phyloP scores from a whole-genome alignment of 1,140 invertebrate species.

The Caerostris extrusa region DNA sequence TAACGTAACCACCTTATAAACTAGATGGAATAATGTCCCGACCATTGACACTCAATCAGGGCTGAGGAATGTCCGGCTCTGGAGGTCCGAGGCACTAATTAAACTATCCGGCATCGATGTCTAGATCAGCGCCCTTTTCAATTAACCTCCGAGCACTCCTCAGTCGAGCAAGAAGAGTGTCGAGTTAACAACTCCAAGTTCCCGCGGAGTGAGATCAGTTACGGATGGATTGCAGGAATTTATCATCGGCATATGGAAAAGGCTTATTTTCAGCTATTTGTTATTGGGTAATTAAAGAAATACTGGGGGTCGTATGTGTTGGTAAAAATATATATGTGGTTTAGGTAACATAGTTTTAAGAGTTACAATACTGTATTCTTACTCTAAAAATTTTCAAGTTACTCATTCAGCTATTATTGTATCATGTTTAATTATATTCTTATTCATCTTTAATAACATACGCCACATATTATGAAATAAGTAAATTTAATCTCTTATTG shows the following conservation, averaged over 20 bases:
- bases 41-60: background rate
- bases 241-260: background rate
- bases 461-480: too few relatives aligned
- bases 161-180: background rate
- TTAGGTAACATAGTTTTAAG: too few relatives aligned
- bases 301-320: too few relatives aligned
- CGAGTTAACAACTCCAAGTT: background rate
- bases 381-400: too few relatives aligned
- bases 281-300: too few relatives aligned
- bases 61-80: background rate
- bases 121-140: slow-evolving; percentile 1
- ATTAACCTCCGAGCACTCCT: background rate
- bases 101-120: background rate
- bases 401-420: too few relatives aligned
- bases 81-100: background rate
- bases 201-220: background rate
- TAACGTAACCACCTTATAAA: background rate
- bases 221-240: background rate
- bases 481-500: too few relatives aligned
- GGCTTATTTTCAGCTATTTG: too few relatives aligned
- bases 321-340: too few relatives aligned
- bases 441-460: too few relatives aligned
- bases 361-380: too few relatives aligned
- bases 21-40: background rate
- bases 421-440: too few relatives aligned